Evolutionary conservation across 2,113 vertebrate genomes (phyloP).

Genomic region (Epinephelus lanceolatus): DNA sequence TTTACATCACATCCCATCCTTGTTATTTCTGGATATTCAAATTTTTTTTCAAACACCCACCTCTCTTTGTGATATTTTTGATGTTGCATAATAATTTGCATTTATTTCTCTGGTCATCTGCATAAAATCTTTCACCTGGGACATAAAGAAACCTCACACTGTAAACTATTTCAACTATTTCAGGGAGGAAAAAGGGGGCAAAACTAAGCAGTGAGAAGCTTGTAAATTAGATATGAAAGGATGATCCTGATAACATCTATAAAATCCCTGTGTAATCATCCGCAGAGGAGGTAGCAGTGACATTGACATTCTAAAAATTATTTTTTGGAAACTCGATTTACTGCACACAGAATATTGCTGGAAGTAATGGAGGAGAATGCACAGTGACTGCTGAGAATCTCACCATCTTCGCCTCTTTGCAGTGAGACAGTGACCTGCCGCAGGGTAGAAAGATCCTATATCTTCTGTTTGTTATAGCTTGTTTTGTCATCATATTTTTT

Average conservation of each 20-base stretch:
- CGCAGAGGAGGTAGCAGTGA: conserved; percentile 44
- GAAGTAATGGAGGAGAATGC: conserved; percentile 33
- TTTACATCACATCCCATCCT: conserved; percentile 15
- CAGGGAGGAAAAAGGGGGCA: background rate
- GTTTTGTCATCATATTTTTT: conserved; percentile 37
- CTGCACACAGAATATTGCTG: conserved; percentile 27
- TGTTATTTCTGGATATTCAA: conserved; percentile 32
- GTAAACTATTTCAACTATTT: conserved; percentile 7
- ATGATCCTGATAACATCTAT: conserved; percentile 37
- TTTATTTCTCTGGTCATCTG: conserved; percentile 21
- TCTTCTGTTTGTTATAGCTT: conserved; percentile 26
- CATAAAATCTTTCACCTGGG: conserved; percentile 46
- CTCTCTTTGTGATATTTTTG: conserved; percentile 23
- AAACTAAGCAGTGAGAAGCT: conserved; percentile 22
- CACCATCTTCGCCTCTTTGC: background rate
- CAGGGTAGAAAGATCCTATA: conserved; percentile 7
- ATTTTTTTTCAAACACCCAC: background rate
- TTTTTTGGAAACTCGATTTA: conserved; percentile 53
- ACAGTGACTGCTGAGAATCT: conserved; percentile 27
- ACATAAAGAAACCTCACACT: conserved; percentile 9
- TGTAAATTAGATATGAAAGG: conserved; percentile 58
- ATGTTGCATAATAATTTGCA: conserved; percentile 37
- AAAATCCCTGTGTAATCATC: conserved; percentile 46
- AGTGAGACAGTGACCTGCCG: background rate
- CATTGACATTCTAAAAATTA: conserved; percentile 27